These are phyloP conservation scores for Pachycephala philippinensis DNA, from an alignment of 2,113 vertebrate species.

Conservation along the genomic window DNA sequence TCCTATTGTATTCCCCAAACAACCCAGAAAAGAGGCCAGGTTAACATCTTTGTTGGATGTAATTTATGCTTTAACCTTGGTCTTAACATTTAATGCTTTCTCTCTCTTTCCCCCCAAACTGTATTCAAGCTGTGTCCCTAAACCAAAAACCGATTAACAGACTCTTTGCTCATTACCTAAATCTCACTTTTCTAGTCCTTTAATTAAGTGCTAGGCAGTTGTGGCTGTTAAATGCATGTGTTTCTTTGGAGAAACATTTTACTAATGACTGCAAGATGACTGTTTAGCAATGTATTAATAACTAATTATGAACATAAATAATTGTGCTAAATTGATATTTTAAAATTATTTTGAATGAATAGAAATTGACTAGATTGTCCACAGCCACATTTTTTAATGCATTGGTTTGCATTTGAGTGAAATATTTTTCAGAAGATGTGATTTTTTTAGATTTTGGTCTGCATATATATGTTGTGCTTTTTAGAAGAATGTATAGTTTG, in stretches of 20 bases:
- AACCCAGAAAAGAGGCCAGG: background rate
- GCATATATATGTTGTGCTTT: background rate
- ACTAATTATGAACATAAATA: background rate
- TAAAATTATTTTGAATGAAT: background rate
- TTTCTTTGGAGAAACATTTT: background rate
- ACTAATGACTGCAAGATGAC: background rate
- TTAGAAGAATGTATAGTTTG: background rate
- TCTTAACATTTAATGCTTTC: background rate
- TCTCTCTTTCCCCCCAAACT: background rate
- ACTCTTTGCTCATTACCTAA: background rate
- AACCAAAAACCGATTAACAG: background rate
- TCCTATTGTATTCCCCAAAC: background rate
- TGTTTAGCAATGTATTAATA: background rate
- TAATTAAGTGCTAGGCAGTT: background rate
- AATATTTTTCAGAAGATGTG: background rate
- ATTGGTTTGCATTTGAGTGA: background rate
- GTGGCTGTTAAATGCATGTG: background rate
- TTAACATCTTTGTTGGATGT: background rate
- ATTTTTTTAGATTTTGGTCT: background rate
- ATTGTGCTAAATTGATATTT: background rate
- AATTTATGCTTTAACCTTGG: conserved; percentile 19
- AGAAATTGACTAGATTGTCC: background rate
- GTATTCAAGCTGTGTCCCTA: background rate
- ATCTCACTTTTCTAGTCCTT: background rate
- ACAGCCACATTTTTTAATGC: background rate